phyloP scores from a whole-genome alignment of 2,113 vertebrate genomes.

The Myotis lucifugus region DNA sequence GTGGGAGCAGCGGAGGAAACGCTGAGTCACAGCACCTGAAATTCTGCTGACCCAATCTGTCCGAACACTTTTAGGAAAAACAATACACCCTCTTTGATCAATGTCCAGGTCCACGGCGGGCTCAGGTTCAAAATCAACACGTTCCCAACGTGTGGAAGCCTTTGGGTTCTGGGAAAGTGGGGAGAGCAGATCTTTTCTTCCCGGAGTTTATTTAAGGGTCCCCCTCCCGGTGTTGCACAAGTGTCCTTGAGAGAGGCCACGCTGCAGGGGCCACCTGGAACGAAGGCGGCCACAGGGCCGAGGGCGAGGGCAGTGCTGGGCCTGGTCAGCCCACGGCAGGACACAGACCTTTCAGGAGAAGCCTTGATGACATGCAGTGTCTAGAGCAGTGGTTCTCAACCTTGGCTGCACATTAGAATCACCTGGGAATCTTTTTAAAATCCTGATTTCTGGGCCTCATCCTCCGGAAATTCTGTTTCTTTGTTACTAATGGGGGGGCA shows the following conservation, averaged over 20 bases:
- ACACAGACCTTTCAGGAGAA: neutral
- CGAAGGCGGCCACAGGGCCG: neutral
- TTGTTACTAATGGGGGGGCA: too few relatives aligned
- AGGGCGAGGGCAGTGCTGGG: accelerated
- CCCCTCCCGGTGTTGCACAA: neutral
- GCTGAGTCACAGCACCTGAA: constrained; percentile 57
- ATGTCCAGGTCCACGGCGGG: neutral
- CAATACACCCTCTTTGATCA: constrained; percentile 46
- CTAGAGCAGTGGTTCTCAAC: too few relatives aligned
- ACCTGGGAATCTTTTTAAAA: too few relatives aligned
- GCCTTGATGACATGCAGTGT: accelerated
- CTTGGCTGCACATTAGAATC: too few relatives aligned
- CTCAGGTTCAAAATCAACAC: neutral
- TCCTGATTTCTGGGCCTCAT: too few relatives aligned
- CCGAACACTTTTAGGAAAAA: constrained; percentile 61
- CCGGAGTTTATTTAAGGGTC: constrained; percentile 35
- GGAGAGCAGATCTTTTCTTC: neutral
- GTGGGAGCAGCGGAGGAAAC: neutral
- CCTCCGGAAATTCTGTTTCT: too few relatives aligned
- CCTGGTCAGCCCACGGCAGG: accelerated
- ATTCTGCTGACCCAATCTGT: constrained; percentile 46
- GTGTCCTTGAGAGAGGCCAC: neutral
- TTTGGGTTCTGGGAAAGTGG: constrained; percentile 63
- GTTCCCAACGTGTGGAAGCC: constrained; percentile 48
- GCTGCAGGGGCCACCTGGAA: accelerated